Percentiles rank a stretch among this genome's conserved stretches.
phyloP scores from a whole-genome alignment of 2,797 vertebrate genomes.

The Prunella strophiata region DNA sequence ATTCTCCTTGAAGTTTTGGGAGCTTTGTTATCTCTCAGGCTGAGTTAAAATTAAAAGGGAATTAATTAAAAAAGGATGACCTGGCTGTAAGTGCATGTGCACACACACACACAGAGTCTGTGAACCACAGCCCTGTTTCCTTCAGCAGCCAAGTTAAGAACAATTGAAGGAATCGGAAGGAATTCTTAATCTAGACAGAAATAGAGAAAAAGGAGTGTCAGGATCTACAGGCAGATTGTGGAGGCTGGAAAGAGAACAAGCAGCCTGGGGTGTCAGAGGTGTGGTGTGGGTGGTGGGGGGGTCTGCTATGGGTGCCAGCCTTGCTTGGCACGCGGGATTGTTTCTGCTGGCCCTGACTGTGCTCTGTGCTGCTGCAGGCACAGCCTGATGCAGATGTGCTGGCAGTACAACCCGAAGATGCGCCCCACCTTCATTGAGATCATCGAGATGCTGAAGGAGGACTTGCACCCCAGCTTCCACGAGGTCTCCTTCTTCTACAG shows the following conservation, averaged over 20 bases:
- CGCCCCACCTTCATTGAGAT: conserved; percentile 94
- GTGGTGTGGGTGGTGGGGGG: background rate
- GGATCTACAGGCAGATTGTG: background rate
- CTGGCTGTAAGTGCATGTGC: accelerated
- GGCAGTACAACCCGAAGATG: conserved; percentile 99
- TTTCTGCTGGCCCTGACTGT: background rate
- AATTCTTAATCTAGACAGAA: conserved; percentile 34
- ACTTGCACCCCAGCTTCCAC: conserved; percentile 90
- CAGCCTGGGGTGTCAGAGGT: accelerated
- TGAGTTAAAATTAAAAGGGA: conserved; percentile 9
- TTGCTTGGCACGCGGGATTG: accelerated
- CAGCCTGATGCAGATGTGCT: conserved; percentile 96
- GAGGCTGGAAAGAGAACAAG: background rate
- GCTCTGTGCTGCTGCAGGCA: conserved; percentile 75
- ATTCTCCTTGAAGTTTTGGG: background rate
- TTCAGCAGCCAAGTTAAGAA: background rate
- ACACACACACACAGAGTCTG: background rate
- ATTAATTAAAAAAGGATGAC: background rate
- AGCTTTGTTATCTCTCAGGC: background rate
- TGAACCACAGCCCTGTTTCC: background rate
- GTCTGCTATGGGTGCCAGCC: background rate
- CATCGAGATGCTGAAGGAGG: conserved; percentile 93
- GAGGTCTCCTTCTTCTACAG: conserved; percentile 98
- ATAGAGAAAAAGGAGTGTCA: conserved; percentile 2
- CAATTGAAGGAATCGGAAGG: conserved; percentile 58